Percentiles rank a stretch among this genome's conserved stretches.
These are phyloP conservation scores for Cynodonichthys magdalenae DNA, from an alignment of 2,797 vertebrate species.

Conservation along the genomic window DNA sequence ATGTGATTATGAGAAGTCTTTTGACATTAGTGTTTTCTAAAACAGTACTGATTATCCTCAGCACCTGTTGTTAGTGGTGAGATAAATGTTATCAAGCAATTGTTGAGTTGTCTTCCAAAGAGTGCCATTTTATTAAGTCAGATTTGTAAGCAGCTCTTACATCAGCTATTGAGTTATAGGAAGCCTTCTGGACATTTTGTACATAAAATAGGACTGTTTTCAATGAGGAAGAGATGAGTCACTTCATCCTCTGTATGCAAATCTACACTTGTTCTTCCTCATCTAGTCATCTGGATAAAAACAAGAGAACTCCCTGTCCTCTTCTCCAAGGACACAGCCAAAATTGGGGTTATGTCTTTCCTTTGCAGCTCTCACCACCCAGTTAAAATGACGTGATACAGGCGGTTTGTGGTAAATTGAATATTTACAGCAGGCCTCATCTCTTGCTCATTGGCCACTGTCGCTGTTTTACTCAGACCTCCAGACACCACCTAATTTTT, in stretches of 20 bases:
- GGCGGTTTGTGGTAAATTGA: conserved; percentile 55
- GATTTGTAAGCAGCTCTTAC: conserved; percentile 18
- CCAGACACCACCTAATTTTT: conserved; percentile 17
- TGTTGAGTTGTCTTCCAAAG: conserved; percentile 13
- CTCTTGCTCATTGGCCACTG: conserved; percentile 54
- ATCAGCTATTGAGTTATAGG: conserved; percentile 36
- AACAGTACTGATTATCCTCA: no score
- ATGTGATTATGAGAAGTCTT: no score
- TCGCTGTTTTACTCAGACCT: conserved; percentile 28
- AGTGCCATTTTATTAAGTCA: conserved; percentile 22
- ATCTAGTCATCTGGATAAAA: conserved; percentile 54
- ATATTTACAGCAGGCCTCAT: conserved; percentile 65
- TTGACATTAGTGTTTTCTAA: no score
- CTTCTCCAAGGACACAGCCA: conserved; percentile 34
- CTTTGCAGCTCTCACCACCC: conserved; percentile 69
- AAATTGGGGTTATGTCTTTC: conserved; percentile 58
- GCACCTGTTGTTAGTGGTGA: no score
- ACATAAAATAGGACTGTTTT: conserved; percentile 64
- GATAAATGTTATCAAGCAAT: no score
- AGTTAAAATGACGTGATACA: conserved; percentile 68
- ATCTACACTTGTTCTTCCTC: conserved; percentile 62
- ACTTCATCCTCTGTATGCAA: conserved; percentile 49
- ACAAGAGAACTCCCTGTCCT: conserved; percentile 52
- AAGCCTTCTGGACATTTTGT: conserved; percentile 55
- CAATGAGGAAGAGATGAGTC: conserved; percentile 71